Base-by-base conservation (phyloP, 2,113 vertebrate species). In the Xyrauchen texanus region DNA sequence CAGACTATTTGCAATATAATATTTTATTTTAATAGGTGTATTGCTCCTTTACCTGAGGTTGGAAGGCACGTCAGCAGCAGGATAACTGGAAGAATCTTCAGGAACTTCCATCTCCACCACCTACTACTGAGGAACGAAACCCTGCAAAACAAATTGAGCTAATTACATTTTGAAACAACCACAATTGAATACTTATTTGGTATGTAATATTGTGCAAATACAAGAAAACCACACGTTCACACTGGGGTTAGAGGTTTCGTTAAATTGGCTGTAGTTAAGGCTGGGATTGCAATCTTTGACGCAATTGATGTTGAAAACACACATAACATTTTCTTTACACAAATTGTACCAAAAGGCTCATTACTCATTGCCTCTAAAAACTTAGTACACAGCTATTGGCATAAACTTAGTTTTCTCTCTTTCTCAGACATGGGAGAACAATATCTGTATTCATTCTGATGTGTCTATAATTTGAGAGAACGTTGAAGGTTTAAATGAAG, bases 21-120 rank as follows among this genome's bases (percentile, higher is more conserved):
- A 16, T 47, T 46, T 47, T 46, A 55, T 12, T 42, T 55, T 70
- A 34, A 53, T 5, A 55, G 4, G 16, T 46, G 44, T 13, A 58
- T 42, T 67, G 66, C 42, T 68, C 9, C 6, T 91, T 86, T 94
- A 98, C 97, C 96, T 88, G 90, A 86, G 46, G 77, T 82, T 70
- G 91, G 89, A 51, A 91, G 63, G 53, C 62, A 89, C 16, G 86
- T 80, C 86, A 92, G 74, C 63, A 88, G 90, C 0, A 93, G 79
- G 13, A 86, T 68, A 53, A 95, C 53, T 4, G 88, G 85, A 9
- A 96, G 84, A 67, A 91, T 85, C 8, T 84, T 84, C 21, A 70
- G 83, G 81, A 94, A 89, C 87, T 94, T 95, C 96, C 93, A 91
- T 89, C 94, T 94, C 93, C 91, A 92, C 91, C 93, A 93, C 88